Conservation (phyloP, 2,797 vertebrate genomes). For the Lacerta viridis region DNA sequence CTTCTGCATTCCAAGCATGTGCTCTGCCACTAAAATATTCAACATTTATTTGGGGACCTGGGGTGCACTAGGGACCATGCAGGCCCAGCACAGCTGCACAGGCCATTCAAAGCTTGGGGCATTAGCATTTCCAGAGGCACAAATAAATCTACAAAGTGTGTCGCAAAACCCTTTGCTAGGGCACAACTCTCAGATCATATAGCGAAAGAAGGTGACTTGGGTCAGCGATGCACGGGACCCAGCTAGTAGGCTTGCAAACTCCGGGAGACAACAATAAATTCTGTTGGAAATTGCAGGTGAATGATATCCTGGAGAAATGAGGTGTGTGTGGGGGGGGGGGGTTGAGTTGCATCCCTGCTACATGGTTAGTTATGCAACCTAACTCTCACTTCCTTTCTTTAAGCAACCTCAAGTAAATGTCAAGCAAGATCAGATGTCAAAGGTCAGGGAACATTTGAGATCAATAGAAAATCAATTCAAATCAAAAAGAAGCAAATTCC, state of each 20-base stretch:
- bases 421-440: constrained; percentile 29
- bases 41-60: background rate
- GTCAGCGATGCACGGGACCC: background rate
- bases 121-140: background rate
- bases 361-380: background rate
- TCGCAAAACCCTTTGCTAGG: background rate
- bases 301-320: background rate
- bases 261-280: background rate
- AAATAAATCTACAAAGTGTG: too few relatives aligned
- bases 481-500: constrained; percentile 12
- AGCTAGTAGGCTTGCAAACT: background rate
- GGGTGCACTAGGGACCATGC: background rate
- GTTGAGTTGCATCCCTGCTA: too few relatives aligned
- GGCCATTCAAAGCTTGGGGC: too few relatives aligned
- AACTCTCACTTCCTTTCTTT: constrained; percentile 30
- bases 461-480: constrained; percentile 39
- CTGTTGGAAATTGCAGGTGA: background rate
- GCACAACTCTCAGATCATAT: too few relatives aligned
- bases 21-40: too few relatives aligned
- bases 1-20: background rate
- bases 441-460: constrained; percentile 27
- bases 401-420: background rate
- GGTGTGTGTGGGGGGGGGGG: too few relatives aligned
- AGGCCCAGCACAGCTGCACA: background rate
- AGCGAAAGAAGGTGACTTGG: background rate